phyloP scores from a whole-genome alignment of 2,888 invertebrate genomes.

The Pocota personata region DNA sequence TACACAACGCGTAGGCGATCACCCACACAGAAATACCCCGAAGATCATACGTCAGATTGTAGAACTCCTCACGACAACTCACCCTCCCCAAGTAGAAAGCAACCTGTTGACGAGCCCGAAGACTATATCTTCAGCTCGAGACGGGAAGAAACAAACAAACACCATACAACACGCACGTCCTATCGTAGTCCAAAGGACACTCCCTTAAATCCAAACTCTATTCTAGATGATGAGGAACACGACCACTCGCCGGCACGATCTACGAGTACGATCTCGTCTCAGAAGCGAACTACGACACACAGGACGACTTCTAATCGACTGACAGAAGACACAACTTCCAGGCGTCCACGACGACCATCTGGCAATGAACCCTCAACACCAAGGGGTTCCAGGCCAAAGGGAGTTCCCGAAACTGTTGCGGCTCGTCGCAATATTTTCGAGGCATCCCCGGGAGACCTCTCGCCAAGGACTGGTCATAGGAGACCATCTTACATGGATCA shows the following conservation, averaged over 20 bases:
- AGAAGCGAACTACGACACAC: slow-evolving; percentile 37
- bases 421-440: slow-evolving; percentile 81
- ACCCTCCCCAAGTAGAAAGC: slow-evolving; percentile 52
- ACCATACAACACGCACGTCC: slow-evolving; percentile 58
- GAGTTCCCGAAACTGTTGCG: slow-evolving; percentile 78
- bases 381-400: slow-evolving; percentile 53
- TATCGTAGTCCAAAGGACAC: slow-evolving; percentile 61
- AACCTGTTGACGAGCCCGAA: slow-evolving; percentile 60
- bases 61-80: slow-evolving; percentile 50
- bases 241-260: slow-evolving; percentile 64
- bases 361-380: slow-evolving; percentile 51
- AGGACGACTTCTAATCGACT: slow-evolving; percentile 23
- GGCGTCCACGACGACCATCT: slow-evolving; percentile 46
- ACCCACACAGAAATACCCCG: slow-evolving; percentile 54
- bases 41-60: slow-evolving; percentile 62
- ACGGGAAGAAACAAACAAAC: slow-evolving; percentile 60
- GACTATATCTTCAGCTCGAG: slow-evolving; percentile 59
- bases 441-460: slow-evolving; percentile 71
- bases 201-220: slow-evolving; percentile 50
- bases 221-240: slow-evolving; percentile 56
- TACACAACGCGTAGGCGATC: slow-evolving; percentile 45
- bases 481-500: slow-evolving; percentile 83
- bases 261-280: slow-evolving; percentile 63
- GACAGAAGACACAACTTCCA: slow-evolving; percentile 43
- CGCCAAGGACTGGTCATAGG: slow-evolving; percentile 62